Evolutionary conservation across 2,888 invertebrate genomes (phyloP).

Genomic region (Protophormia terraenovae): DNA sequence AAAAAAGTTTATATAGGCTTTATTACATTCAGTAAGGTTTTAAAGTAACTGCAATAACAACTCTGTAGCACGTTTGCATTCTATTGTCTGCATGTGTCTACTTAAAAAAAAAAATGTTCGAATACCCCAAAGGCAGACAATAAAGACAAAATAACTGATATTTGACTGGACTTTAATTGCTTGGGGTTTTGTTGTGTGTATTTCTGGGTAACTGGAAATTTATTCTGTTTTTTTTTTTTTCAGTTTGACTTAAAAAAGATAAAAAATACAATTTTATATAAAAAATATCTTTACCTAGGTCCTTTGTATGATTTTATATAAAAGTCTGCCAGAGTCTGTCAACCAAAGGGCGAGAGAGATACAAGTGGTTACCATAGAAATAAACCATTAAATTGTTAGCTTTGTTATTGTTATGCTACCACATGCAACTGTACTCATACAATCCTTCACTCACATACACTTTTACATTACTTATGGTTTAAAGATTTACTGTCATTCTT

Average conservation of each 20-base stretch:
- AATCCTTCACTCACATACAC: not conserved
- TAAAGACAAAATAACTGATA: conserved; percentile 66
- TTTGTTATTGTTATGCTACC: not conserved
- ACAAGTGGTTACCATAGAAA: not conserved
- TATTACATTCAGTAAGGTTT: conserved; percentile 3
- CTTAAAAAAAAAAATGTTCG: conserved; percentile 15
- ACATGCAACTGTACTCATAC: not conserved
- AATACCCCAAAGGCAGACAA: conserved; percentile 61
- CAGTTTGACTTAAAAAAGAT: not conserved
- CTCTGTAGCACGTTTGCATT: not conserved
- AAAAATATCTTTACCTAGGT: conserved; percentile 19
- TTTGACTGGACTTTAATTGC: conserved; percentile 68
- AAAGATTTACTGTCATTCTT: not conserved
- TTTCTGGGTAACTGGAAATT: not conserved
- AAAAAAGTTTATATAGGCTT: not conserved
- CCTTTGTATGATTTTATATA: not conserved
- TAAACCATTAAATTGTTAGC: conserved; percentile 5
- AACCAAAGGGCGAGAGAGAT: not conserved
- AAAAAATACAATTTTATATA: not conserved
- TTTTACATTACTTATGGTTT: not conserved
- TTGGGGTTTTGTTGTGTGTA: conserved; percentile 57
- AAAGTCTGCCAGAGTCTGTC: not conserved
- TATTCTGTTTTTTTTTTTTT: not conserved
- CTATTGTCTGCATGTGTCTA: conserved; percentile 20
- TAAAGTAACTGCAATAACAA: not conserved